Conservation (phyloP, 2,797 vertebrate genomes). For the Esox lucius region DNA sequence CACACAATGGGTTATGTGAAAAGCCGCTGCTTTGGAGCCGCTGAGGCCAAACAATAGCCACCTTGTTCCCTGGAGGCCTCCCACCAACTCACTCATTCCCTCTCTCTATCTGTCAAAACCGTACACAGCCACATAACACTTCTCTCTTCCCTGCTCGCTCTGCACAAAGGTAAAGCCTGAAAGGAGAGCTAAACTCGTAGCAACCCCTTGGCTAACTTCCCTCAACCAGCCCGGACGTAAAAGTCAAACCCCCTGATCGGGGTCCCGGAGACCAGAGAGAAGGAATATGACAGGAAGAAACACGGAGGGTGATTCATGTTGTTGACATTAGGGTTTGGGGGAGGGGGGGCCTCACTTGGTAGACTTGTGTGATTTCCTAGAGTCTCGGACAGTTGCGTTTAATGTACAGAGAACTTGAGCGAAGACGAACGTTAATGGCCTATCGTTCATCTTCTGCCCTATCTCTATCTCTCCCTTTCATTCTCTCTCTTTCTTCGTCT, state of each 20-base stretch:
- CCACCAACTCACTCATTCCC: neutral
- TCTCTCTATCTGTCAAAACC: neutral
- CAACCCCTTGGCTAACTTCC: neutral
- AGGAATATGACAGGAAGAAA: neutral
- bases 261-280: neutral
- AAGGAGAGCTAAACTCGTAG: neutral
- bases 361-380: neutral
- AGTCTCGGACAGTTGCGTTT: neutral
- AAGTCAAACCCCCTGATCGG: no score
- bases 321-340: neutral
- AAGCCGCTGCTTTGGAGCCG: neutral
- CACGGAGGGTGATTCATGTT: neutral
- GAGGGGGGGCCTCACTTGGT: neutral
- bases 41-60: conserved; percentile 5
- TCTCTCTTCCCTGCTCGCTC: neutral
- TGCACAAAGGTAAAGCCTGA: no score
- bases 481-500: conserved; percentile 45
- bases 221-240: no score
- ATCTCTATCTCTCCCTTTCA: neutral
- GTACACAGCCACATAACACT: neutral
- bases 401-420: no score
- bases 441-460: neutral
- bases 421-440: no score
- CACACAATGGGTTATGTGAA: conserved; percentile 4
- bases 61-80: neutral